A percentile compares a stretch with the other conserved stretches of the same genome.
Conservation (phyloP, 2,888 invertebrate species). For the Anagyrus pseudococci region DNA sequence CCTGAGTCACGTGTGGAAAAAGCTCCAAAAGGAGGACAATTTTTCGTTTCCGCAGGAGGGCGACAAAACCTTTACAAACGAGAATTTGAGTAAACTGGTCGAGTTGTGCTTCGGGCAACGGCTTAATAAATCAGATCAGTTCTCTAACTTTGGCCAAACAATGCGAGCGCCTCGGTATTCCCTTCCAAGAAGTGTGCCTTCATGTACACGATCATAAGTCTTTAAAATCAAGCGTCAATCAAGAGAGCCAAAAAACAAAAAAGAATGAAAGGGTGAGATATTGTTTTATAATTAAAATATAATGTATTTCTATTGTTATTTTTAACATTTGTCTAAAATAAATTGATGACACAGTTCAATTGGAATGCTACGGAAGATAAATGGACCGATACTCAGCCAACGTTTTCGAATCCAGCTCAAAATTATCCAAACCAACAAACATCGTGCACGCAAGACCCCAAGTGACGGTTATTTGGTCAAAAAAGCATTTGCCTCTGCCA, state of each 20-base stretch:
- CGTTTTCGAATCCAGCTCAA: no score
- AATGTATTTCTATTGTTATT: no score
- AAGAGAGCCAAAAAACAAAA: conserved; percentile 4
- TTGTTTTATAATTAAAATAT: no score
- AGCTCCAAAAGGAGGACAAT: conserved; percentile 64
- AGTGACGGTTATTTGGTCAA: no score
- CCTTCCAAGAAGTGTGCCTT: conserved; percentile 71
- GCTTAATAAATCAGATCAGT: conserved; percentile 87
- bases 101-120: conserved; percentile 78
- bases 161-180: conserved; percentile 64
- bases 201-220: conserved; percentile 2
- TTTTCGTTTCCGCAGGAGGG: conserved; percentile 68
- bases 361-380: no score
- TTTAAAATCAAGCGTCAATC: neutral
- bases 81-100: conserved; percentile 77
- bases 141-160: conserved; percentile 77
- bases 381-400: no score
- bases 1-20: conserved; percentile 68
- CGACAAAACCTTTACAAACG: conserved; percentile 65
- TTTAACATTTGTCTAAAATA: no score
- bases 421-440: no score
- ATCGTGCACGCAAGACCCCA: no score
- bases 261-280: neutral
- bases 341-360: no score
- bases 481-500: no score